A percentile compares a stretch with the other conserved stretches of the same genome.
phyloP scores from a whole-genome alignment of 2,113 vertebrate species.

The Pterocles orientalis region DNA sequence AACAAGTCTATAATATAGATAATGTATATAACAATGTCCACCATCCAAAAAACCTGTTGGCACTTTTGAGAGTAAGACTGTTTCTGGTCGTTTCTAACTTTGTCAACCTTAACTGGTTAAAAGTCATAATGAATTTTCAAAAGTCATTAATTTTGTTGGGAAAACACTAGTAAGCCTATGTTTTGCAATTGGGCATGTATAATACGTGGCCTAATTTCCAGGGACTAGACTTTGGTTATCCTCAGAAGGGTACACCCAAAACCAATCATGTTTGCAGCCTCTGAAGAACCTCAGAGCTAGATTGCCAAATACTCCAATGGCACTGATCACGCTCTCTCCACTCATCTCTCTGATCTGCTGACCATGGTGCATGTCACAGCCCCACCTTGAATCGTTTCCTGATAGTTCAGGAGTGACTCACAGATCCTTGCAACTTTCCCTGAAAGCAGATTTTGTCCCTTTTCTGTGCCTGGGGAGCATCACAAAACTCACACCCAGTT shows the following conservation, averaged over 20 bases:
- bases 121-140: not conserved
- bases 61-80: not conserved
- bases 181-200: not conserved
- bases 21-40: not conserved
- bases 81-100: not conserved
- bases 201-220: not conserved
- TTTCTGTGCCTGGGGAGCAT: not conserved
- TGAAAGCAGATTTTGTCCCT: slow-evolving; percentile 15
- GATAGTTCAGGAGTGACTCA: slow-evolving; percentile 54
- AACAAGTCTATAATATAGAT: not conserved
- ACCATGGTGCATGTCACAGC: slow-evolving; percentile 45
- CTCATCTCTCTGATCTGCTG: slow-evolving; percentile 53
- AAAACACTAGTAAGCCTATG: not conserved
- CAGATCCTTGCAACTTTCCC: slow-evolving; percentile 3
- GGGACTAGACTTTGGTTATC: not conserved
- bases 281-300: not conserved
- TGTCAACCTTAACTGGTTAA: not conserved
- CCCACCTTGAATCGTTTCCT: slow-evolving; percentile 38
- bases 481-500: not conserved
- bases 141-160: not conserved
- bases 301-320: not conserved
- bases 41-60: not conserved
- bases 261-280: not conserved
- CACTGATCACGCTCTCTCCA: not conserved
- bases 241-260: not conserved